Conservation (phyloP, 2,888 invertebrate species). For the Dioctria rufipes region DNA sequence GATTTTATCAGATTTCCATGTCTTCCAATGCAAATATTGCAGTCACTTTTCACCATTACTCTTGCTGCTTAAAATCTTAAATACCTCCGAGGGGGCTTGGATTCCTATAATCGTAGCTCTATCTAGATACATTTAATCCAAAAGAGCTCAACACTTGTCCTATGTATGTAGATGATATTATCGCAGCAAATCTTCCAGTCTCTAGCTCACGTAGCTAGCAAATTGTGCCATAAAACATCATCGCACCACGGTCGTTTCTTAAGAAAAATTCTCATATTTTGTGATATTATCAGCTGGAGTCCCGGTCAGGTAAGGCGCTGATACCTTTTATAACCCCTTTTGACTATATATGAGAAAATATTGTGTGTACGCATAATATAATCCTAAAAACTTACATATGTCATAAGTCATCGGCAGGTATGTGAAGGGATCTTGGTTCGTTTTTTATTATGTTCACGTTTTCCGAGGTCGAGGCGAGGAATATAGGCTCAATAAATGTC, state of each 20-base stretch:
- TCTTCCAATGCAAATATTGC: constrained; percentile 57
- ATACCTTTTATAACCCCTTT: constrained; percentile 23
- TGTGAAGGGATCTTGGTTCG: constrained; percentile 8
- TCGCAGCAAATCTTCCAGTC: neutral
- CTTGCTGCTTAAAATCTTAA: neutral
- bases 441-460: neutral
- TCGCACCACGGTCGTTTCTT: constrained; percentile 9
- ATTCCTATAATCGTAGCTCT: neutral
- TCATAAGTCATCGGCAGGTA: constrained; percentile 48
- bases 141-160: neutral
- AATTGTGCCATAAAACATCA: constrained; percentile 18
- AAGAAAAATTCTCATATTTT: constrained; percentile 35
- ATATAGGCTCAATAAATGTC: constrained; percentile 27
- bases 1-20: constrained; percentile 57
- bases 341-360: neutral
- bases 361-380: neutral
- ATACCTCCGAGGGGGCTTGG: neutral
- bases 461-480: neutral
- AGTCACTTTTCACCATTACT: neutral
- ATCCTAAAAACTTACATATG: constrained; percentile 28
- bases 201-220: neutral
- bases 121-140: neutral
- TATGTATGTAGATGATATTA: neutral
- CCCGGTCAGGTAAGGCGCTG: constrained; percentile 20
- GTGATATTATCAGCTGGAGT: constrained; percentile 21